These are phyloP conservation scores for Cheilosia vulpina DNA, from an alignment of 2,888 invertebrate species.

Conservation along the genomic window DNA sequence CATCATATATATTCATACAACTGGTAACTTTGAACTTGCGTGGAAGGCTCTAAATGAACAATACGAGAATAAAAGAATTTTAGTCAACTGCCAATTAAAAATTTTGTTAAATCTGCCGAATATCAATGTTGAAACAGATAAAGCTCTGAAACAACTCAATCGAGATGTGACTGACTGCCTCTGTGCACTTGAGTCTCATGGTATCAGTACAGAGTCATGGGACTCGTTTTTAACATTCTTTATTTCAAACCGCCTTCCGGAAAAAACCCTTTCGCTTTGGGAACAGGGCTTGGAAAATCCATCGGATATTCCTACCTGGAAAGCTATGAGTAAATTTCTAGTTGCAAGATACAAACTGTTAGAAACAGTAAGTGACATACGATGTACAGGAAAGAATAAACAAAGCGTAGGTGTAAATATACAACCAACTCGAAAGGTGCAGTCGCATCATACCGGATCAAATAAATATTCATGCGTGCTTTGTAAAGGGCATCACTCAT, in stretches of 20 bases:
- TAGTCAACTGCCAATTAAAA: conserved; percentile 13
- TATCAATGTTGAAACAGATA: neutral
- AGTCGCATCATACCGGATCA: neutral
- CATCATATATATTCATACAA: neutral
- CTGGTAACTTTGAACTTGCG: neutral
- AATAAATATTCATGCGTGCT: neutral
- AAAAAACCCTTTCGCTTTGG: neutral
- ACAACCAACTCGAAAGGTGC: neutral
- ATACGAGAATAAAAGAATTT: conserved; percentile 16
- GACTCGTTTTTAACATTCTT: no score
- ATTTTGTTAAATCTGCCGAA: neutral
- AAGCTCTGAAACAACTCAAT: neutral
- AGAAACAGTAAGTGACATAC: neutral
- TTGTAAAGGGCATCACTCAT: neutral
- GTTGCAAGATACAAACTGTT: conserved; percentile 6
- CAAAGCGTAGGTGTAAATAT: neutral
- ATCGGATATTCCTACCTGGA: conserved; percentile 28
- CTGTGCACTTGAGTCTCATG: neutral
- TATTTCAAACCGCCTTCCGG: neutral
- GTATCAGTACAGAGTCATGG: neutral
- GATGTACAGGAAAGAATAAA: neutral
- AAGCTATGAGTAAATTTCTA: conserved; percentile 17
- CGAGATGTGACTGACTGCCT: neutral
- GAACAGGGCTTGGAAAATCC: neutral
- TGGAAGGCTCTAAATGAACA: neutral